Conservation (phyloP, 2,113 vertebrate genomes). For the Clarias gariepinus region DNA sequence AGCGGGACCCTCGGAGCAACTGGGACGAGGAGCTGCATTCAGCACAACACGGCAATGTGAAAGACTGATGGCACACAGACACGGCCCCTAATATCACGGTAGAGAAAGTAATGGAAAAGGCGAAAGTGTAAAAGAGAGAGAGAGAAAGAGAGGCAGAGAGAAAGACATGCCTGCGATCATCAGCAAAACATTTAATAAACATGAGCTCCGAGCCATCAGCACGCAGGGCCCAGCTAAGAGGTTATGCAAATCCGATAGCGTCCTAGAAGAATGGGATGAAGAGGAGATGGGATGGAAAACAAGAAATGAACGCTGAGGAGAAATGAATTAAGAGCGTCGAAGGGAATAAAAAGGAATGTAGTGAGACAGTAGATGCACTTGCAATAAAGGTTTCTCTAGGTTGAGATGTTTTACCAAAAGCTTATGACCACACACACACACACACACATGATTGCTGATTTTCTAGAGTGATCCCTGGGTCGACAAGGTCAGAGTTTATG, state of each 20-base stretch:
- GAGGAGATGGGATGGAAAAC: slow-evolving; percentile 33
- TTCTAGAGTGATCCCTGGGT: not conserved
- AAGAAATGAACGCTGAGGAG: slow-evolving; percentile 27
- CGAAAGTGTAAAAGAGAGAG: slow-evolving; percentile 13
- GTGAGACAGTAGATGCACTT: slow-evolving; percentile 38
- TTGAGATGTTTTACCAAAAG: not conserved
- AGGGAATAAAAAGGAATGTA: slow-evolving; percentile 4
- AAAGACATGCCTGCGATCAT: slow-evolving; percentile 35
- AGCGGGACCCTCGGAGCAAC: slow-evolving; percentile 67
- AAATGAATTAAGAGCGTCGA: slow-evolving; percentile 24
- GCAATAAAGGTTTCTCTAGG: not conserved
- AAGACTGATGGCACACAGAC: slow-evolving; percentile 74
- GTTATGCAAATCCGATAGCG: slow-evolving; percentile 26
- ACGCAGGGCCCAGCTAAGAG: slow-evolving; percentile 34
- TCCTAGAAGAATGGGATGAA: slow-evolving; percentile 12
- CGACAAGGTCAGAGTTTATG: not conserved
- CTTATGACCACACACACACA: not conserved
- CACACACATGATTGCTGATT: not conserved
- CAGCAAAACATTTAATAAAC: slow-evolving; percentile 48
- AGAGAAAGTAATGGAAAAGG: slow-evolving; percentile 55
- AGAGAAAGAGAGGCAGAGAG: slow-evolving; percentile 13
- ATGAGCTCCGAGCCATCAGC: slow-evolving; percentile 45
- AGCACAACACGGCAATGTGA: slow-evolving; percentile 74
- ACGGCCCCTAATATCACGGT: slow-evolving; percentile 70
- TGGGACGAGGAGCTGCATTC: slow-evolving; percentile 70